phyloP scores from a whole-genome alignment of 2,113 vertebrate genomes.

The Ptychochromis oligacanthus region DNA sequence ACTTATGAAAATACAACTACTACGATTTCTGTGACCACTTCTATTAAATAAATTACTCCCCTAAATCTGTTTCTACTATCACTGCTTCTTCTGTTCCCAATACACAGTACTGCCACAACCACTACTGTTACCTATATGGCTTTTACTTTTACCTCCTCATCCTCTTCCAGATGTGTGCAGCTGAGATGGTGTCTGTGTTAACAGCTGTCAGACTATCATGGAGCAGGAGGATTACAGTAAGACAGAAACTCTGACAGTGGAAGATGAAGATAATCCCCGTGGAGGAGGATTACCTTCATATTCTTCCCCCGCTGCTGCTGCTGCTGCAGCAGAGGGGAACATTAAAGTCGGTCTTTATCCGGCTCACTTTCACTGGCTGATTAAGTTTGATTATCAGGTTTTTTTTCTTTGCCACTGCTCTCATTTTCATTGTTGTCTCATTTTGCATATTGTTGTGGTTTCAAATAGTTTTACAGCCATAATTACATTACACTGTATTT shows the following conservation, averaged over 20 bases:
- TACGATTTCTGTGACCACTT: neutral
- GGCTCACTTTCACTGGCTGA: neutral
- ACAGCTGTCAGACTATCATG: neutral
- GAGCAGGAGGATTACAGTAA: conserved; percentile 52
- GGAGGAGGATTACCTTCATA: conserved; percentile 52
- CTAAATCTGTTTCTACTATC: neutral
- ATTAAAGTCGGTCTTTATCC: neutral
- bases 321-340: conserved; percentile 4
- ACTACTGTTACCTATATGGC: neutral
- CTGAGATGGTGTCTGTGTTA: neutral
- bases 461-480: neutral
- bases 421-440: neutral
- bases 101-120: neutral
- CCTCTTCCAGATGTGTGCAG: conserved; percentile 5
- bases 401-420: neutral
- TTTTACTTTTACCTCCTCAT: neutral
- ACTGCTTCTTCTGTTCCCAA: neutral
- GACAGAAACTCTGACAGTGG: neutral
- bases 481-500: neutral
- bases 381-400: neutral
- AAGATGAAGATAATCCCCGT: conserved; percentile 59
- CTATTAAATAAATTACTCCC: neutral
- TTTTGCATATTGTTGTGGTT: neutral
- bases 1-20: neutral
- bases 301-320: conserved; percentile 1